Evolutionary conservation across 1,140 invertebrate genomes (phyloP), one percentile per base, ranked within the genome.

Genomic region (Eciton burchellii): DNA sequence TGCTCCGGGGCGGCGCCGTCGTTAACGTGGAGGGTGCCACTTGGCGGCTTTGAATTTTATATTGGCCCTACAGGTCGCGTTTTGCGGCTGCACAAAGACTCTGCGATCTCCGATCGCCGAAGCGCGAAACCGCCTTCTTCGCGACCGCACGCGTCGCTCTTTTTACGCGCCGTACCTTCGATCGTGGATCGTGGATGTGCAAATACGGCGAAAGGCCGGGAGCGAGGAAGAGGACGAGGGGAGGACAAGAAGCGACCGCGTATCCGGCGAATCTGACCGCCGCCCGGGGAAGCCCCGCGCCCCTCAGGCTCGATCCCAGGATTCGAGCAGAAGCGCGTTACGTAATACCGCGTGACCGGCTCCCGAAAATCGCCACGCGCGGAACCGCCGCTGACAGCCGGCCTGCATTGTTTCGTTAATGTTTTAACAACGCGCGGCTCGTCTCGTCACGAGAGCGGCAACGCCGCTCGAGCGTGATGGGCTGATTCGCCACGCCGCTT

Each of bases 41-140:
- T 79, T 90, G 90, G 86, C 81, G 90, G 91, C 90, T 93, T 92
- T 92, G 91, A 93, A 93, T 92, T 92, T 93, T 91, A 91, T 92
- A 91, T 91, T 85, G 71, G 54, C 73, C 49, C 74, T 72, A 73
- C 81, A 81, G 74, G 70, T 71, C 87, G 35, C 35, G 74, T 79
- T 79, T 79, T 66, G 87, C 72, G 81, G 88, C 81, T 54, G 74
- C 57, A 89, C 71, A 86, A 89, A 89, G 84, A 82, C 59, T 45
- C 49, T 49, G 54, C 21, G 57, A 49, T 59, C 21, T 12, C 26
- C 57, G 21, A 6, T 16, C 12, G 68, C 6, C 35, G 49, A 47
- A 72, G 49, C 60, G 29, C 29, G 29, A 63, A n/a, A 35, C 26
- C 24, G 47, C 47, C 56, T 76, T 35, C 47, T 14, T 26, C 47